phyloP scores from a whole-genome alignment of 1,140 invertebrate species.

The Aphidius ervi region DNA sequence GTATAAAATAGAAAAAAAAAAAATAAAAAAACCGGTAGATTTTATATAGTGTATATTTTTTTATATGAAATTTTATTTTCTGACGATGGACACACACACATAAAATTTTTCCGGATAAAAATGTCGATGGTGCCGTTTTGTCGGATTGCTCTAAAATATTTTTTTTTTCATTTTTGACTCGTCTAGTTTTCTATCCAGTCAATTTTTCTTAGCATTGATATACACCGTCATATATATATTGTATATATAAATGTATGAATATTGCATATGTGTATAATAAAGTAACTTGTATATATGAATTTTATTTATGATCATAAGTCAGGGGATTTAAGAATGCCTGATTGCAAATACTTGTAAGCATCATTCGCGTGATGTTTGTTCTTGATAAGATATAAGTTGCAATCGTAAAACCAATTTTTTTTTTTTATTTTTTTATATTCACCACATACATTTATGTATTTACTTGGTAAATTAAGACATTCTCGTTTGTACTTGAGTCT shows the following conservation, averaged over 20 bases:
- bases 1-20: too few relatives aligned
- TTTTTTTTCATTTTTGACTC: not conserved
- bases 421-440: not conserved
- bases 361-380: conserved; percentile 33
- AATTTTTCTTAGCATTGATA: conserved; percentile 12
- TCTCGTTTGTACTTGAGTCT: too few relatives aligned
- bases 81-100: too few relatives aligned
- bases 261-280: not conserved
- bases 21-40: too few relatives aligned
- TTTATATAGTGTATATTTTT: too few relatives aligned
- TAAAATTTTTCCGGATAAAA: not conserved
- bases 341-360: conserved; percentile 30
- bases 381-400: conserved; percentile 38
- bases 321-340: conserved; percentile 33
- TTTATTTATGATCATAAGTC: conserved; percentile 39
- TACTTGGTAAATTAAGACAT: too few relatives aligned
- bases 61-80: too few relatives aligned
- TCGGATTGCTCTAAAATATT: conserved; percentile 1
- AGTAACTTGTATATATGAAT: conserved; percentile 22
- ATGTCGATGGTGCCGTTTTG: conserved; percentile 10
- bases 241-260: not conserved
- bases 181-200: conserved; percentile 3
- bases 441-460: too few relatives aligned
- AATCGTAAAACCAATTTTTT: conserved; percentile 17
- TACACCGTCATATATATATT: conserved; percentile 2